phyloP scores from a whole-genome alignment of 2,113 vertebrate genomes.

The Hucho hucho region DNA sequence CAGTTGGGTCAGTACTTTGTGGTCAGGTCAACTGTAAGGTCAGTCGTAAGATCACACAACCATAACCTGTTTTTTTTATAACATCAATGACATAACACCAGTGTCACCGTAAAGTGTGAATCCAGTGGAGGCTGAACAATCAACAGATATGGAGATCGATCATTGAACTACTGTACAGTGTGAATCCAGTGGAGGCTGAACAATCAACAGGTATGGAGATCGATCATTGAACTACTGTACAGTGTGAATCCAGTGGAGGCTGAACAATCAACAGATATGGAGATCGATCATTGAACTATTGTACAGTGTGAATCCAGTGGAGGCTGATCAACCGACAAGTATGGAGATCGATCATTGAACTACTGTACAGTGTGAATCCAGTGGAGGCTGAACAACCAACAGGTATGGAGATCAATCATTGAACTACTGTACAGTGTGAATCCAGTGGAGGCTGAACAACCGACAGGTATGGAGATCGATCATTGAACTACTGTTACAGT shows the following conservation, averaged over 20 bases:
- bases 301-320: neutral
- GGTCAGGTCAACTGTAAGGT: too few relatives aligned
- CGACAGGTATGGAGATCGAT: too few relatives aligned
- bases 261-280: conserved; percentile 25
- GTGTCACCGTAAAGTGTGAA: neutral
- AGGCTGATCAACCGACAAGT: conserved; percentile 23
- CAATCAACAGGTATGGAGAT: conserved; percentile 23
- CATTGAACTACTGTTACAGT: neutral
- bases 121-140: neutral
- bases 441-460: too few relatives aligned
- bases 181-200: neutral
- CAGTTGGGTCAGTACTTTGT: neutral
- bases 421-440: too few relatives aligned
- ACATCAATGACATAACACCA: too few relatives aligned
- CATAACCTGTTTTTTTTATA: too few relatives aligned
- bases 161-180: too few relatives aligned
- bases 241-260: neutral
- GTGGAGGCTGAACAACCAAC: too few relatives aligned
- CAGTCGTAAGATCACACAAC: too few relatives aligned
- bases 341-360: neutral
- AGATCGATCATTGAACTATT: neutral
- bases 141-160: conserved; percentile 20
- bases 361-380: too few relatives aligned
- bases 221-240: too few relatives aligned
- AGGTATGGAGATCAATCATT: too few relatives aligned